Conservation (phyloP, 2,797 vertebrate genomes). For the Enteromius anoplus region DNA sequence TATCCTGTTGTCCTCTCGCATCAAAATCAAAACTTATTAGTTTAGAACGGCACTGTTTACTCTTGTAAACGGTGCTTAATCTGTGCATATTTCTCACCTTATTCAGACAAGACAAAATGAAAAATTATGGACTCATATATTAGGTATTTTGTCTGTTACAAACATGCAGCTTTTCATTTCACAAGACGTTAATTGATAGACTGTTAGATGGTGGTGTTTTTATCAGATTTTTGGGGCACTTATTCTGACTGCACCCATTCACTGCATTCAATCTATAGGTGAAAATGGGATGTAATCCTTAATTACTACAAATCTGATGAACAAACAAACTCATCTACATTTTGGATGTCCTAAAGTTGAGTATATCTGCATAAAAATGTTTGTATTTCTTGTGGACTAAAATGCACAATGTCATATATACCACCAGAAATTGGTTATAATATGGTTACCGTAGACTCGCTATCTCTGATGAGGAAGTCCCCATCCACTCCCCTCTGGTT, state of each 20-base stretch:
- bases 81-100: not conserved
- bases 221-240: not conserved
- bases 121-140: not conserved
- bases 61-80: not conserved
- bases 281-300: not conserved
- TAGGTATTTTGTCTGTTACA: not conserved
- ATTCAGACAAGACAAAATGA: not conserved
- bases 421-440: not conserved
- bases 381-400: not conserved
- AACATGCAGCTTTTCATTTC: not conserved
- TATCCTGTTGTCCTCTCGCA: not conserved
- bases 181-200: not conserved
- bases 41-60: not conserved
- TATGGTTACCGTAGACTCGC: conserved; percentile 75
- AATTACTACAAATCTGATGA: not conserved
- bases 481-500: conserved; percentile 78
- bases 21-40: not conserved
- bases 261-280: not conserved
- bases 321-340: not conserved
- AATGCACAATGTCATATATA: not conserved
- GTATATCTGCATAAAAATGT: not conserved
- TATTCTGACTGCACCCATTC: not conserved
- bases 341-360: not conserved
- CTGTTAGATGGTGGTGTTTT: not conserved
- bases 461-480: conserved; percentile 79